A percentile compares a stretch with the other conserved stretches of the same genome.
Evolutionary conservation across 1,140 invertebrate species (phyloP).

Genomic region (Drosophila malerkotliana): DNA sequence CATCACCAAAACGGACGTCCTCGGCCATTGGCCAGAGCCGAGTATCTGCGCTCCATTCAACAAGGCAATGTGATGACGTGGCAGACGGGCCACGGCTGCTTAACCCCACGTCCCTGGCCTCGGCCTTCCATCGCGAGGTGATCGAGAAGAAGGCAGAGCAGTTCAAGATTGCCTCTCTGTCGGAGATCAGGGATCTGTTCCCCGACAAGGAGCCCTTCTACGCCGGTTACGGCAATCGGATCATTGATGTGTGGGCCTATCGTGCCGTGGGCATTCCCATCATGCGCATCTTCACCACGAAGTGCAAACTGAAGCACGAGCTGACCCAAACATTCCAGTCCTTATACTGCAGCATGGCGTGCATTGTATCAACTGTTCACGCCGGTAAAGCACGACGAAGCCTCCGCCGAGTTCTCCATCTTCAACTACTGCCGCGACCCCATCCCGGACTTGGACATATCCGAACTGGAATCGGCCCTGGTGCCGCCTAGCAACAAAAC

Average conservation of each 20-base stretch:
- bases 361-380: slow-evolving; percentile 98
- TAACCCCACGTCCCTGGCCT: slow-evolving; percentile 98
- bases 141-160: slow-evolving; percentile 99
- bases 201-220: slow-evolving; percentile 96
- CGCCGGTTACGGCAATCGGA: slow-evolving; percentile 99
- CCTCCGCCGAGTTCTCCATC: slow-evolving; percentile 92
- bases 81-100: slow-evolving; percentile 98
- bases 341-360: slow-evolving; percentile 96
- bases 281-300: slow-evolving; percentile 98
- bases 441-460: slow-evolving; percentile 85
- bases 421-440: slow-evolving; percentile 97
- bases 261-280: slow-evolving; percentile 98
- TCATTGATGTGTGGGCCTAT: slow-evolving; percentile 99
- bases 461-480: slow-evolving; percentile 58
- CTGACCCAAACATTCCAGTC: slow-evolving; percentile 98
- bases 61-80: slow-evolving; percentile 96
- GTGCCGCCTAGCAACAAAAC: slow-evolving; percentile 49
- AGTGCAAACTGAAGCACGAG: slow-evolving; percentile 97
- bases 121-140: slow-evolving; percentile 99
- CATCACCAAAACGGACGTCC: slow-evolving; percentile 99
- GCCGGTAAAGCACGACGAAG: slow-evolving; percentile 87
- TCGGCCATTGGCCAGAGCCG: slow-evolving; percentile 97
- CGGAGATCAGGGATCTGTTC: slow-evolving; percentile 97
- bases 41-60: slow-evolving; percentile 96
- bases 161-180: slow-evolving; percentile 99